phyloP scores from a whole-genome alignment of 2,113 vertebrate species.

The Neodontobutis hainanensis region DNA sequence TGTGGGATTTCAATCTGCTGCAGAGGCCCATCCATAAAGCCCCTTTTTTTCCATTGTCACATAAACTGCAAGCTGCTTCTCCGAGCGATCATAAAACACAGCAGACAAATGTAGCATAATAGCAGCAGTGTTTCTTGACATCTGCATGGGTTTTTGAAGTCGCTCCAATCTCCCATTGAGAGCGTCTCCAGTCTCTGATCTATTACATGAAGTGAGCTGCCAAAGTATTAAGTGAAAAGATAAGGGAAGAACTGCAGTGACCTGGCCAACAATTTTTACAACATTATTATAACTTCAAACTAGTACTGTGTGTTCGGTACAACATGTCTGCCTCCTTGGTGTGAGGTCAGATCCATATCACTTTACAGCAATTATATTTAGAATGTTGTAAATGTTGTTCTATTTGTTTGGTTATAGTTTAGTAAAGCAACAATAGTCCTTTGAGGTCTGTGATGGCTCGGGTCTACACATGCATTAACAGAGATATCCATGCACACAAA shows the following conservation, averaged over 20 bases:
- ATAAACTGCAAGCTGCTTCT: slow-evolving; percentile 24
- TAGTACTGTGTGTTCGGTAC: neutral
- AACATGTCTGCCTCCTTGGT: neutral
- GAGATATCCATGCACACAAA: neutral
- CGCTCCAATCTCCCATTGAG: slow-evolving; percentile 38
- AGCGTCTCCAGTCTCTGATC: slow-evolving; percentile 33
- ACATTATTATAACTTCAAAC: slow-evolving; percentile 39
- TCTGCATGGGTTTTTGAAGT: slow-evolving; percentile 39
- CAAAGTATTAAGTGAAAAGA: slow-evolving; percentile 30
- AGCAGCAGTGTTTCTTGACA: slow-evolving; percentile 40
- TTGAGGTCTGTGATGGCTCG: neutral
- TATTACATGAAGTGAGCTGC: slow-evolving; percentile 46
- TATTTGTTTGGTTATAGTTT: no score
- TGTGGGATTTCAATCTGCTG: slow-evolving; percentile 33
- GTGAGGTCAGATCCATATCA: neutral
- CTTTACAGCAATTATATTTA: neutral
- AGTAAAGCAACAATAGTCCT: neutral
- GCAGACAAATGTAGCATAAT: slow-evolving; percentile 49
- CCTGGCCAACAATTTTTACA: slow-evolving; percentile 33
- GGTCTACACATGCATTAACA: neutral
- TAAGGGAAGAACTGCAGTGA: slow-evolving; percentile 41
- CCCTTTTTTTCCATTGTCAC: slow-evolving; percentile 44
- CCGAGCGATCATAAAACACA: slow-evolving; percentile 32
- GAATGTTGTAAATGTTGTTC: neutral
- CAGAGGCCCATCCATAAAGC: slow-evolving; percentile 13